These are phyloP conservation scores for Tortrix viridana DNA, from an alignment of 2,888 invertebrate species.

Conservation along the genomic window DNA sequence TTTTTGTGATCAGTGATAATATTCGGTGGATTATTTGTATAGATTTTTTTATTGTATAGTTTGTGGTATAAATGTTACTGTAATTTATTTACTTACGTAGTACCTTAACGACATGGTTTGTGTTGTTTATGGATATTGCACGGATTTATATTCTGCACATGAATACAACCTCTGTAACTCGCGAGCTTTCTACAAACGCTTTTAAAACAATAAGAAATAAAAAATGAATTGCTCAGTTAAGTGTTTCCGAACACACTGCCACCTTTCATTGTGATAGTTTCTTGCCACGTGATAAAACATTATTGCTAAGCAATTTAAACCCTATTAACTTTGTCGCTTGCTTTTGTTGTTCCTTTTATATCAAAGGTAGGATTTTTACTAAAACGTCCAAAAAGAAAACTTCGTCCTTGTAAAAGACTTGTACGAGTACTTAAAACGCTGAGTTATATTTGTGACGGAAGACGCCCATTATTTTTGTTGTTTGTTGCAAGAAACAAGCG, in stretches of 20 bases:
- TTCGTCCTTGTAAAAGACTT: constrained; percentile 82
- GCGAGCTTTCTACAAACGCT: constrained; percentile 21
- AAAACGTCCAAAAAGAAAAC: constrained; percentile 81
- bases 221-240: constrained; percentile 54
- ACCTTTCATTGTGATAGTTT: constrained; percentile 74
- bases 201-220: constrained; percentile 26
- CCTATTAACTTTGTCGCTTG: constrained; percentile 59
- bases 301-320: constrained; percentile 49
- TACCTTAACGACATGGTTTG: constrained; percentile 55
- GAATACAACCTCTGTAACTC: constrained; percentile 54
- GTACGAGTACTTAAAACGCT: constrained; percentile 80
- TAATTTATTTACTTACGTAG: constrained; percentile 64
- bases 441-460: constrained; percentile 61
- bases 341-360: constrained; percentile 54
- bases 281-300: constrained; percentile 71
- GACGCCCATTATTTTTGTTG: constrained; percentile 43
- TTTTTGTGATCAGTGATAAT: constrained; percentile 67
- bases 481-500: constrained; percentile 57
- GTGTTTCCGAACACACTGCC: constrained; percentile 51
- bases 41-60: constrained; percentile 74
- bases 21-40: constrained; percentile 72
- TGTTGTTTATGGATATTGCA: constrained; percentile 41
- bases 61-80: constrained; percentile 65
- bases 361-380: constrained; percentile 57
- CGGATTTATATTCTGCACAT: constrained; percentile 56